A percentile compares a stretch with the other conserved stretches of the same genome.
These are phyloP conservation scores for Microtus pennsylvanicus DNA, from an alignment of 2,113 vertebrate species.

Conservation along the genomic window DNA sequence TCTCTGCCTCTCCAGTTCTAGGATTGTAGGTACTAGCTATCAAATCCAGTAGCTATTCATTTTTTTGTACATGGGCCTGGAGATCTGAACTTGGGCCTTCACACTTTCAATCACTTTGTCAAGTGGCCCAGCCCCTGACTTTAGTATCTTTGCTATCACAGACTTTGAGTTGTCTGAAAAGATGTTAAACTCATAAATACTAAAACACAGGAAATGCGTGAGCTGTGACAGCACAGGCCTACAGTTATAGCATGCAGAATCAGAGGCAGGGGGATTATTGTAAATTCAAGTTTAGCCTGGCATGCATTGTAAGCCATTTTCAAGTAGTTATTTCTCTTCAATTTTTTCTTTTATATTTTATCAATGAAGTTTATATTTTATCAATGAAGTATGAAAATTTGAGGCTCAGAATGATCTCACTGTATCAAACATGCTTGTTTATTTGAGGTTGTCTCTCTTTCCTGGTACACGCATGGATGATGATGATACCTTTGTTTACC, in stretches of 20 bases:
- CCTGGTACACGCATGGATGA: background rate
- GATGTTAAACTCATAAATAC: background rate
- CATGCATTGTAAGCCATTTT: rapidly evolving
- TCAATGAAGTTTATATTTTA: background rate
- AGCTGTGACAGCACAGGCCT: background rate
- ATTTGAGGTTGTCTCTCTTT: background rate
- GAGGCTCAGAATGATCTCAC: background rate
- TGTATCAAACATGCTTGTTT: background rate
- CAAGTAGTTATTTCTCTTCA: too few relatives aligned
- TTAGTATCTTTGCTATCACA: background rate
- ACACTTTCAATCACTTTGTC: background rate
- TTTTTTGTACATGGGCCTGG: background rate
- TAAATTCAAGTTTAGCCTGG: background rate
- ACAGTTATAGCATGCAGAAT: background rate
- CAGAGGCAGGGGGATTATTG: background rate
- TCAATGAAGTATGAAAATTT: background rate
- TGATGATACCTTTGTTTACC: background rate
- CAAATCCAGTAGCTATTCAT: too few relatives aligned
- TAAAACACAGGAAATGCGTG: background rate
- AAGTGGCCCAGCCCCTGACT: background rate
- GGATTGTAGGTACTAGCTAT: too few relatives aligned
- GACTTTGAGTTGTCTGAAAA: background rate
- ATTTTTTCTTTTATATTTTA: background rate
- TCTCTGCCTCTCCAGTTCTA: background rate
- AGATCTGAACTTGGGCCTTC: background rate